Base-by-base conservation (phyloP, 2,888 invertebrate species). In the Gymnocheta viridis region DNA sequence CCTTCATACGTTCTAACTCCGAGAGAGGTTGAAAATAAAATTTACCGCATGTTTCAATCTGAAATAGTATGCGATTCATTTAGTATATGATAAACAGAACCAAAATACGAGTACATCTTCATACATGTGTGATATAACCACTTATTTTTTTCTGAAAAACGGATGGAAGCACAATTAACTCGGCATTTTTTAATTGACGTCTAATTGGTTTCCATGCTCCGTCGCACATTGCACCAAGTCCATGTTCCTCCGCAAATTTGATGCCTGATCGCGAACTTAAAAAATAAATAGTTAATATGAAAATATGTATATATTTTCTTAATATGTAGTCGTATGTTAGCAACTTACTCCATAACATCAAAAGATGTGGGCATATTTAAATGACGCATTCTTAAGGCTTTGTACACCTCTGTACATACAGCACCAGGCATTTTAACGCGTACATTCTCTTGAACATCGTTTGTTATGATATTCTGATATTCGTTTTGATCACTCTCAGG, bases 341-440 rank as follows among this genome's bases (percentile, higher is more conserved):
- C n/a, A 3, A 86, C 90, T 88, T 87, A 92, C 92, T 90, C 89
- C 90, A 91, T 91, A 0, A 92, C 88, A 38, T 88, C 86, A 14
- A 92, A 54, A 0, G 80, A 54, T 9, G 87, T 87, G 1, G 80
- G 80, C 4, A 79, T 35, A 41, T 92, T 92, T 2, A 95, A 89
- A 62, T 94, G 94, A 22, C 95, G 92, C 89, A 95, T 93, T 90
- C 96, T 95, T 0, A 97, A 88, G 0, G 96, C 95, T 87, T 95
- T 95, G 90, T 96, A 96, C 0, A 97, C 95, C n/a, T 95, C 94
- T 22, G 94, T 91, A n/a, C 93, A 92, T 35, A 96, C 94, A 90
- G 94, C 94, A 0, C 95, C 95, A 0, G 93, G 93, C 56, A 94
- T 91, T 29, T 89, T 87, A 0, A 94, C 92, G 0, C 82, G 47